Conservation (phyloP, 1,140 invertebrate genomes). For the Periplaneta americana region DNA sequence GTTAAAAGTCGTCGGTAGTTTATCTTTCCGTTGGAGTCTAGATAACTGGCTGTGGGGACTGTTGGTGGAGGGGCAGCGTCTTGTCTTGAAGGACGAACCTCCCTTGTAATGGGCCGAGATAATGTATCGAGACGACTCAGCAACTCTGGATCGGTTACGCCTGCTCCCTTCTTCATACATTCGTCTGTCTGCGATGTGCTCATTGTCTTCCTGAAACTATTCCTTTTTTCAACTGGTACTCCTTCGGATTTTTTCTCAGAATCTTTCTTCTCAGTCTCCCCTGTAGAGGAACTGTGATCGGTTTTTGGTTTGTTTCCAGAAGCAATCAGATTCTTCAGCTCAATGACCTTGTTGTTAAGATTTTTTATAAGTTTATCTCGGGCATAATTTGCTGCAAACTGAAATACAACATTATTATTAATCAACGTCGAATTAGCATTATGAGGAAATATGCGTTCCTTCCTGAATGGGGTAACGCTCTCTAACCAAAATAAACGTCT, state of each 20-base stretch:
- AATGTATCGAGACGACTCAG: constrained; percentile 58
- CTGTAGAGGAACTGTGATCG: not conserved
- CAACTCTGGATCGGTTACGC: constrained; percentile 62
- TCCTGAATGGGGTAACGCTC: too few relatives aligned
- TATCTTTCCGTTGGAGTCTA: constrained; percentile 60
- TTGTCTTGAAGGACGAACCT: constrained; percentile 40
- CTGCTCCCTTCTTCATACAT: constrained; percentile 45
- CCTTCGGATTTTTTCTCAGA: constrained; percentile 28
- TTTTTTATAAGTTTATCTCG: constrained; percentile 74
- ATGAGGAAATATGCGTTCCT: not conserved
- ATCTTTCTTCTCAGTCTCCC: constrained; percentile 31
- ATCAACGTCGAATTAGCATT: not conserved
- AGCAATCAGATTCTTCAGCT: constrained; percentile 56
- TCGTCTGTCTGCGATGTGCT: constrained; percentile 52
- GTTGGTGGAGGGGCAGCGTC: constrained; percentile 27
- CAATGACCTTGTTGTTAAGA: constrained; percentile 66
- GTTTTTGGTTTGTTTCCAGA: not conserved
- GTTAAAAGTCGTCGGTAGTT: constrained; percentile 76
- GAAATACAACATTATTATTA: constrained; percentile 23
- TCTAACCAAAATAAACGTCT: too few relatives aligned
- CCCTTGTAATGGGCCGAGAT: constrained; percentile 53
- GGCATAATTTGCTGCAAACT: constrained; percentile 88
- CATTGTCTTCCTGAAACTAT: constrained; percentile 58
- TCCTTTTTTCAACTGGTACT: constrained; percentile 44
- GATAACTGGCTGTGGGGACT: constrained; percentile 47